These are phyloP conservation scores for Drosophila koepferae DNA, from an alignment of 2,888 invertebrate species.

Conservation along the genomic window DNA sequence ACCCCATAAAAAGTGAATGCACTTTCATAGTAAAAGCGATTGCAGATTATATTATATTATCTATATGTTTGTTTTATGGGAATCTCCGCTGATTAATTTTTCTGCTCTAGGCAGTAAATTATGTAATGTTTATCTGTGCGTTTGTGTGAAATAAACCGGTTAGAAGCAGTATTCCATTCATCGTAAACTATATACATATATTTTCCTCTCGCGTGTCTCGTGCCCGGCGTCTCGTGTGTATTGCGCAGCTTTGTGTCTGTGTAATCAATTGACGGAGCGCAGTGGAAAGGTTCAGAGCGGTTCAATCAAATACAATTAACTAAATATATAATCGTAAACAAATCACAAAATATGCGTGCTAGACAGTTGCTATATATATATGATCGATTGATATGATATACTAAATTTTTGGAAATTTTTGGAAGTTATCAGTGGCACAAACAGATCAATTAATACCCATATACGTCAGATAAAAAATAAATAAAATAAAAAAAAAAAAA, in stretches of 20 bases:
- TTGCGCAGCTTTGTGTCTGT: slow-evolving; percentile 37
- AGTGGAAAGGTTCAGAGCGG: slow-evolving; percentile 34
- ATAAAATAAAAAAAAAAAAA: not conserved
- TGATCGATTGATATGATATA: slow-evolving; percentile 24
- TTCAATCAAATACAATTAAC: slow-evolving; percentile 37
- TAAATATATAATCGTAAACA: slow-evolving; percentile 35
- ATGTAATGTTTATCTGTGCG: slow-evolving; percentile 1
- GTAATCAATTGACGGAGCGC: slow-evolving; percentile 44
- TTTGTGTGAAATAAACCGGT: slow-evolving; percentile 26
- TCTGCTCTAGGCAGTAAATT: slow-evolving; percentile 1
- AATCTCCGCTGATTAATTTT: slow-evolving; percentile 6
- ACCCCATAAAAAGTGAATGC: slow-evolving; percentile 5
- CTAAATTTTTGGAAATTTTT: slow-evolving; percentile 44
- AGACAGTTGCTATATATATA: slow-evolving; percentile 2
- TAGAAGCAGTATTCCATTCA: slow-evolving; percentile 42
- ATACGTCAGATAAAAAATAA: slow-evolving; percentile 5
- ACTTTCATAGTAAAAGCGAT: slow-evolving; percentile 5
- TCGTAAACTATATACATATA: not conserved
- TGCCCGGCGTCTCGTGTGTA: slow-evolving; percentile 43
- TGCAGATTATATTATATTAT: slow-evolving; percentile 1
- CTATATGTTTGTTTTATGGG: slow-evolving; percentile 18
- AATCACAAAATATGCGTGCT: slow-evolving; percentile 31
- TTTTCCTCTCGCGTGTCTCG: slow-evolving; percentile 36
- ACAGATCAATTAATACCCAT: slow-evolving; percentile 30
- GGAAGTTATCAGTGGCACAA: slow-evolving; percentile 40